Evolutionary conservation across 2,888 invertebrate genomes (phyloP), one percentile per base, ranked within the genome.

Genomic region (Hypomecis atomaria): DNA sequence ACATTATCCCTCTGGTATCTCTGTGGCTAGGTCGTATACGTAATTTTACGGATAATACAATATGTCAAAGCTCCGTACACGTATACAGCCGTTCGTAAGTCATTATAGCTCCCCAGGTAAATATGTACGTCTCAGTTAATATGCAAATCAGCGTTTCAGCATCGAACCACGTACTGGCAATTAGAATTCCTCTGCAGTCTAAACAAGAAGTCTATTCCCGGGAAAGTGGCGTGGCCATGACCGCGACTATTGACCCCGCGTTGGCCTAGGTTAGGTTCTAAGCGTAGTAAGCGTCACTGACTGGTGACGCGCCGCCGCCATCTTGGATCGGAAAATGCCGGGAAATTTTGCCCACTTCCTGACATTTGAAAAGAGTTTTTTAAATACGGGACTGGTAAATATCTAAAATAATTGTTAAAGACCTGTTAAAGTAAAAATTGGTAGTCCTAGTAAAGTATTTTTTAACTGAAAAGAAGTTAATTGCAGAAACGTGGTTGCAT

Each of bases 161-260:
- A 13, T 47, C 23, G 5, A 42, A 33, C 52, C 63, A 62, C 54
- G 66, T 38, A 55, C 62, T 53, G 60, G 75, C 79, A 79, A 86
- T 87, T 87, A 86, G 84, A 87, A 88, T 86, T 85, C 84, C 83
- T 75, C 78, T 71, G 13, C 70, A 85, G 85, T 82, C 86, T 83
- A 85, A 84, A 86, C 86, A 82, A 84, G 83, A 83, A 86, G 81
- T 82, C 82, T 82, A 81, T 85, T 85, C 82, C 84, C 85, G 88
- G 83, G 90, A 90, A 90, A 91, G 90, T 88, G 45, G 56, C 82
- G 79, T 81, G 88, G 84, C 89, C 90, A 75, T 90, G 90, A 89
- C 90, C 89, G 88, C 85, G 90, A 79, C 89, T 88, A 89, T 83
- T 87, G 90, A 90, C 89, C 90, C 82, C 77, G 85, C 82, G 83